Evolutionary conservation across 2,888 invertebrate species (phyloP), one percentile per base, ranked within the genome.

Genomic region (Diloba caeruleocephala): DNA sequence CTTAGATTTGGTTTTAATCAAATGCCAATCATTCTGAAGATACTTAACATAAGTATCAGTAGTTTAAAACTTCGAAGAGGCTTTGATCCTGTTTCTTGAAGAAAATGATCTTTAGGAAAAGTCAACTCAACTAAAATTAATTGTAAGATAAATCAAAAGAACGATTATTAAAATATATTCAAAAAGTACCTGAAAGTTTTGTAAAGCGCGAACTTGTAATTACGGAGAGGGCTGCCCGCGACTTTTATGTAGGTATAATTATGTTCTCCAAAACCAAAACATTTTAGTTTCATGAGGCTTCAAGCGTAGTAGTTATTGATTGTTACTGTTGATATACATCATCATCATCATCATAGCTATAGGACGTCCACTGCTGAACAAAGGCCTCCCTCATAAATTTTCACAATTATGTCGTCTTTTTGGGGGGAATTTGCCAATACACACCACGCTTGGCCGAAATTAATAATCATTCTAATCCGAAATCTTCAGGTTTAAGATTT

Each of bases 1-100:
- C 10, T 31, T n/a, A 14, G n/a, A 37, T 41, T 42, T 42, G 44
- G 38, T 62, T 52, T 55, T 49, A 48, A 61, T 41, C 19, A 34
- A 9, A 29, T 52, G 54, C 25, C 54, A 60, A 49, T 51, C 52
- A 53, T 13, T 8, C 32, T 46, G 49, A 32, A 39, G 29, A 15
- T 29, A 17, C 29, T 33, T 29, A 48, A 48, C 50, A 53, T 44
- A 57, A 50, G 25, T 44, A 41, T 43, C 33, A 36, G 15, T 26
- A 44, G 38, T 29, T 60, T 23, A 1, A 25, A 50, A 48, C 15
- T 37, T 34, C 14, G n/a, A 10, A 1, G 17, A 0, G 12, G 6
- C 17, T 32, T 41, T 26, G 23, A 39, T 25, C 12, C 8, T n/a
- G 13, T n/a, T 15, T 19, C 14, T 48, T 17, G 3, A 38, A 31